These are phyloP conservation scores for Passer domesticus DNA, from an alignment of 2,113 vertebrate species.

Conservation along the genomic window DNA sequence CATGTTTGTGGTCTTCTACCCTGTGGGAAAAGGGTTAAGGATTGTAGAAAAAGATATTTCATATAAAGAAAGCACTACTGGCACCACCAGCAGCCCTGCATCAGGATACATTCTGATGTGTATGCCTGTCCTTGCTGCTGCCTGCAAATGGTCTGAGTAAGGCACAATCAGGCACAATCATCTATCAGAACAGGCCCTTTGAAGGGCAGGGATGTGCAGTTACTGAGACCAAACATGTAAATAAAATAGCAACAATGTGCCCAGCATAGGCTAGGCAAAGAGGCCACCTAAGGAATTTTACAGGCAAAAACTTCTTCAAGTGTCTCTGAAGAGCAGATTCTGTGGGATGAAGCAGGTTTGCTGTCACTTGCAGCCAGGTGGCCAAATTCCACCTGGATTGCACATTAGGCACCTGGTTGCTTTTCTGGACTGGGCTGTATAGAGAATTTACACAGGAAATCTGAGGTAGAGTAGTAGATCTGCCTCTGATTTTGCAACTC, in stretches of 20 bases:
- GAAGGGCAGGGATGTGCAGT: neutral
- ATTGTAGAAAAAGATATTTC: neutral
- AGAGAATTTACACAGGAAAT: neutral
- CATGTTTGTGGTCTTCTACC: neutral
- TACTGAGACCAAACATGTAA: neutral
- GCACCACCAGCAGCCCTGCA: neutral
- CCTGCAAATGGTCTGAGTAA: accelerated
- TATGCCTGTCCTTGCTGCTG: neutral
- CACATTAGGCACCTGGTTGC: neutral
- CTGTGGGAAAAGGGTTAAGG: neutral
- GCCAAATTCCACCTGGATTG: neutral
- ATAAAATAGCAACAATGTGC: neutral
- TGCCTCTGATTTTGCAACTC: neutral
- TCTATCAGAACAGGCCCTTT: neutral
- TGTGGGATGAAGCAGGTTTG: neutral
- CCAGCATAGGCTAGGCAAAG: neutral
- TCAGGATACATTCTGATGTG: neutral
- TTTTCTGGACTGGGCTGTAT: neutral
- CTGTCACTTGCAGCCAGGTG: neutral
- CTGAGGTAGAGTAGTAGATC: neutral
- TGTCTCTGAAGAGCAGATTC: neutral
- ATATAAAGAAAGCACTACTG: neutral
- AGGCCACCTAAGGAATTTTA: neutral
- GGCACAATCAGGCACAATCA: neutral
- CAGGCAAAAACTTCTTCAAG: neutral